phyloP scores from a whole-genome alignment of 1,140 invertebrate species.

The Bombus vancouverensis region DNA sequence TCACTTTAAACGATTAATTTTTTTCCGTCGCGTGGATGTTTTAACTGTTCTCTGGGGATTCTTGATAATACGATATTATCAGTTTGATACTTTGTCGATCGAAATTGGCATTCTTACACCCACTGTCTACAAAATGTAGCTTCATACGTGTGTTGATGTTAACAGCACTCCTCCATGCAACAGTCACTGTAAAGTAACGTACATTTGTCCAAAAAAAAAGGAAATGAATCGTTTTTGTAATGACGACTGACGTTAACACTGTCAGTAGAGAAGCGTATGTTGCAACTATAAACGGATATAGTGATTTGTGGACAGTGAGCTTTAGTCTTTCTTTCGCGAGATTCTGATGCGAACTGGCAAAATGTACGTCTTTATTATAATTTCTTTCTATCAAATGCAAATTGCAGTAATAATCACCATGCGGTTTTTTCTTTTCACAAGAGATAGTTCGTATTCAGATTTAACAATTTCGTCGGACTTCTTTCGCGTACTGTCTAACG shows the following conservation, averaged over 20 bases:
- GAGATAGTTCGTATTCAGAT: constrained; percentile 41
- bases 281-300: no score
- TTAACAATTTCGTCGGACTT: constrained; percentile 47
- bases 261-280: no score
- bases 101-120: constrained; percentile 40
- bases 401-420: constrained; percentile 43
- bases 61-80: constrained; percentile 48
- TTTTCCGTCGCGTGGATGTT: constrained; percentile 53
- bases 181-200: no score
- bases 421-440: constrained; percentile 27
- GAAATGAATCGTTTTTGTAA: constrained; percentile 24
- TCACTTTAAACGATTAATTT: constrained; percentile 51
- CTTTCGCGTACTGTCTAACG: constrained; percentile 34
- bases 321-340: constrained; percentile 36
- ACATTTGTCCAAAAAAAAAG: no score
- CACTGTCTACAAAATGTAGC: no score
- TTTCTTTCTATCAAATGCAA: constrained; percentile 58
- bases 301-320: no score
- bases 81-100: constrained; percentile 49
- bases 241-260: no score
- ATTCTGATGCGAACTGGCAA: constrained; percentile 54
- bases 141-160: no score
- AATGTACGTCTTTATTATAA: constrained; percentile 64
- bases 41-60: constrained; percentile 58
- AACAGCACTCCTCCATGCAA: no score